Evolutionary conservation across 2,888 invertebrate species (phyloP).

Genomic region (Zonitis immaculata): DNA sequence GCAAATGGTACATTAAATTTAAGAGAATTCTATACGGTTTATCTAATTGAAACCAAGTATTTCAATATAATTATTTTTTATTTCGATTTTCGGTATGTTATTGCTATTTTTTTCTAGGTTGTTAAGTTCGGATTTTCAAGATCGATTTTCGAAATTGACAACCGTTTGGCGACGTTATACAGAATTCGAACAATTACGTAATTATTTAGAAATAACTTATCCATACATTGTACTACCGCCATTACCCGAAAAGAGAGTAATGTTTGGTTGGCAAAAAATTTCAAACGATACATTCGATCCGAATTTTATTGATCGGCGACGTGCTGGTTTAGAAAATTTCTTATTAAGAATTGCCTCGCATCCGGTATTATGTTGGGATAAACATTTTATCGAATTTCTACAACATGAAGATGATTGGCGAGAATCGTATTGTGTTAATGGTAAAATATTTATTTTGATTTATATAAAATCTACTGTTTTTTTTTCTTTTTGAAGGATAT

Average conservation of each 20-base stretch:
- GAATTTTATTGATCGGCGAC: constrained; percentile 76
- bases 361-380: constrained; percentile 66
- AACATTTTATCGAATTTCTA: constrained; percentile 71
- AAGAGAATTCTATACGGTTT: constrained; percentile 72
- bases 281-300: constrained; percentile 77
- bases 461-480: too few relatives aligned
- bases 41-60: constrained; percentile 73
- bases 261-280: constrained; percentile 73
- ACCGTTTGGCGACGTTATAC: constrained; percentile 77
- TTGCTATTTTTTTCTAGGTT: constrained; percentile 54
- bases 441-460: constrained; percentile 47
- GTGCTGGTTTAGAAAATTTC: constrained; percentile 78
- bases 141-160: constrained; percentile 58
- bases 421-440: constrained; percentile 70
- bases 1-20: constrained; percentile 70
- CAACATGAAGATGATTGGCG: constrained; percentile 77
- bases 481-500: constrained; percentile 56
- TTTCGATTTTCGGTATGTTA: too few relatives aligned
- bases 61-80: too few relatives aligned
- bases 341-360: constrained; percentile 71
- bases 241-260: constrained; percentile 72
- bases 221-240: constrained; percentile 78
- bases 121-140: constrained; percentile 56
- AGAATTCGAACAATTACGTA: constrained; percentile 76
- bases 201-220: constrained; percentile 71